Percentiles rank a stretch among this genome's conserved stretches.
Evolutionary conservation across 2,797 vertebrate species (phyloP).

Genomic region (Pipistrellus pygmaeus): DNA sequence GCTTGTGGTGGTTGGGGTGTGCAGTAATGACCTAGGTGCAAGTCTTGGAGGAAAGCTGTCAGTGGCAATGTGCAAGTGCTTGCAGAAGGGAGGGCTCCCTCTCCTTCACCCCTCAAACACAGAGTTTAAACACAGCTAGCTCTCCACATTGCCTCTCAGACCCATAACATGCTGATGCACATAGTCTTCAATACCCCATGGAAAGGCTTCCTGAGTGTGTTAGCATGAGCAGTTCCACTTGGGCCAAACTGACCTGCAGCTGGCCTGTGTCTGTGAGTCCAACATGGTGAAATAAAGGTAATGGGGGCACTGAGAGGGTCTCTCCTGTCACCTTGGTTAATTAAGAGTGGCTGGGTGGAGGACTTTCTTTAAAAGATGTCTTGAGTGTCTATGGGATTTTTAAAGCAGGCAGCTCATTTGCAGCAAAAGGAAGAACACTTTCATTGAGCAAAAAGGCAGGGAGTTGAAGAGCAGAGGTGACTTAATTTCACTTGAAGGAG

Average conservation of each 20-base stretch:
- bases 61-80: not conserved
- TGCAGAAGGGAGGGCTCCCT: not conserved
- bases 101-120: not conserved
- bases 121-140: not conserved
- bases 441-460: constrained; percentile 76
- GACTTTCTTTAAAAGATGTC: constrained; percentile 66
- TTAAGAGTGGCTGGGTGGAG: constrained; percentile 48
- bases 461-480: constrained; percentile 73
- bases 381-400: constrained; percentile 55
- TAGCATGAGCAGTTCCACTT: not conserved
- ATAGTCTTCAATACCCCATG: constrained; percentile 4
- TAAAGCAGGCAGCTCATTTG: constrained; percentile 73
- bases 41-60: not conserved
- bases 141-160: not conserved
- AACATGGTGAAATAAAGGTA: not conserved
- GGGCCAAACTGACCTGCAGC: not conserved
- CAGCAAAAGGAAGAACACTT: constrained; percentile 62
- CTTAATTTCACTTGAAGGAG: constrained; percentile 79
- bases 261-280: not conserved
- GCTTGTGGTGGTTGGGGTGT: not conserved
- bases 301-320: not conserved
- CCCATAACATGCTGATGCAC: not conserved
- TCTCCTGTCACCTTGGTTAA: constrained; percentile 61
- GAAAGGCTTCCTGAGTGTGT: not conserved
- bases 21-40: not conserved